These are phyloP conservation scores for Cercopithecus diana DNA, from an alignment of 2,797 vertebrate genomes.

Conservation along the genomic window DNA sequence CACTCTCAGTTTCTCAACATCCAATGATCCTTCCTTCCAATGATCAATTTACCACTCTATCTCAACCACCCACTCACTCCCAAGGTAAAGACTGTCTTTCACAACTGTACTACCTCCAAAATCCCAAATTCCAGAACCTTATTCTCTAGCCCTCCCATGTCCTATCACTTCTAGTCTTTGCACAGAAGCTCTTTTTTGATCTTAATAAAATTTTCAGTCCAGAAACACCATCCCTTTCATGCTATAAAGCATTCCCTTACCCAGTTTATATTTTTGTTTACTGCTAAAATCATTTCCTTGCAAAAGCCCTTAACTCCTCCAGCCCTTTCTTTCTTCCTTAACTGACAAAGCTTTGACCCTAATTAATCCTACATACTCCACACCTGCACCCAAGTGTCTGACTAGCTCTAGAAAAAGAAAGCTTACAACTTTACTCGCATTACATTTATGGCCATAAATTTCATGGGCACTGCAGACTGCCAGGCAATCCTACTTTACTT, in stretches of 20 bases:
- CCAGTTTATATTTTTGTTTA: neutral
- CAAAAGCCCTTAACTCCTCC: neutral
- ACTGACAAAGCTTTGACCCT: neutral
- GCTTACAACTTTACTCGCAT: neutral
- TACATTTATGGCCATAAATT: neutral
- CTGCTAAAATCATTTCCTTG: neutral
- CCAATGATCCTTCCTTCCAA: neutral
- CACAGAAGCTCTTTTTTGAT: neutral
- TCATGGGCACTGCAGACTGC: neutral
- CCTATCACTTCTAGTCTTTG: neutral
- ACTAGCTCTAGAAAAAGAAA: neutral
- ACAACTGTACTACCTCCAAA: neutral
- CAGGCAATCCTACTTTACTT: neutral
- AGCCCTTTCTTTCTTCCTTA: neutral
- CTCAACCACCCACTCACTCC: neutral
- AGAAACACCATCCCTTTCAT: neutral
- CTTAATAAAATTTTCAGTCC: neutral
- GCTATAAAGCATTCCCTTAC: neutral
- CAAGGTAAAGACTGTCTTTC: neutral
- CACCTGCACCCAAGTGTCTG: neutral
- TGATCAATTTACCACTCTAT: neutral
- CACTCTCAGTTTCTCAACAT: neutral
- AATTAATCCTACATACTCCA: neutral
- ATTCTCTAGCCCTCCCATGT: neutral
- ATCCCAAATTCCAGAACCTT: neutral